Percentiles rank a stretch among this genome's conserved stretches.
phyloP scores from a whole-genome alignment of 2,888 invertebrate genomes.

The Hipparchia semele region DNA sequence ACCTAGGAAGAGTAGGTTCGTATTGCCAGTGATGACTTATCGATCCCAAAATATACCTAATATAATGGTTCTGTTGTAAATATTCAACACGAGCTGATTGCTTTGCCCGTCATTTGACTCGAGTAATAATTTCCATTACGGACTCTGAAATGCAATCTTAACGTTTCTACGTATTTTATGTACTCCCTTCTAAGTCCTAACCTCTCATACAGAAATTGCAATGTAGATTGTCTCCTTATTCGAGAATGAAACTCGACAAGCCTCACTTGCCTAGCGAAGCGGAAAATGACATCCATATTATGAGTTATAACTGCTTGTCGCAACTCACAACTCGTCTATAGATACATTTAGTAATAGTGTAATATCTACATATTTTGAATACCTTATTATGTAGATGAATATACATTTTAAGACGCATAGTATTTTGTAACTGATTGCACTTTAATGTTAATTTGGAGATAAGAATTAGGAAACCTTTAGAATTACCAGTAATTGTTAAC shows the following conservation, averaged over 20 bases:
- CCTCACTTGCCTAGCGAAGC: not conserved
- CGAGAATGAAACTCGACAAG: slow-evolving; percentile 16
- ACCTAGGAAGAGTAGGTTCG: no score
- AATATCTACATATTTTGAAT: no score
- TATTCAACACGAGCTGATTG: not conserved
- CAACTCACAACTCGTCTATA: not conserved
- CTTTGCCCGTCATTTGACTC: slow-evolving; percentile 8
- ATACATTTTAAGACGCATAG: no score
- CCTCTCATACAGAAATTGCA: slow-evolving; percentile 27
- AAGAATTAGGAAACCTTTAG: no score
- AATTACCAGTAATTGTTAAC: no score
- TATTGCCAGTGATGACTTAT: no score
- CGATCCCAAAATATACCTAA: not conserved
- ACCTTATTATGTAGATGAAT: no score
- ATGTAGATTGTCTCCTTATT: slow-evolving; percentile 27
- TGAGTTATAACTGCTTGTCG: not conserved
- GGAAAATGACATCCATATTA: slow-evolving; percentile 13
- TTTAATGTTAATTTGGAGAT: no score
- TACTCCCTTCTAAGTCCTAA: slow-evolving; percentile 4
- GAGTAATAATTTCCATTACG: slow-evolving; percentile 10
- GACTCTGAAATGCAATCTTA: not conserved
- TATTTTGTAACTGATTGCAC: no score
- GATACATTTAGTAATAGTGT: no score
- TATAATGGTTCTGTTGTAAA: not conserved
- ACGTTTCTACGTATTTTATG: slow-evolving; percentile 7